These are phyloP conservation scores for Orius laevigatus DNA, from an alignment of 1,140 invertebrate genomes.

Conservation along the genomic window DNA sequence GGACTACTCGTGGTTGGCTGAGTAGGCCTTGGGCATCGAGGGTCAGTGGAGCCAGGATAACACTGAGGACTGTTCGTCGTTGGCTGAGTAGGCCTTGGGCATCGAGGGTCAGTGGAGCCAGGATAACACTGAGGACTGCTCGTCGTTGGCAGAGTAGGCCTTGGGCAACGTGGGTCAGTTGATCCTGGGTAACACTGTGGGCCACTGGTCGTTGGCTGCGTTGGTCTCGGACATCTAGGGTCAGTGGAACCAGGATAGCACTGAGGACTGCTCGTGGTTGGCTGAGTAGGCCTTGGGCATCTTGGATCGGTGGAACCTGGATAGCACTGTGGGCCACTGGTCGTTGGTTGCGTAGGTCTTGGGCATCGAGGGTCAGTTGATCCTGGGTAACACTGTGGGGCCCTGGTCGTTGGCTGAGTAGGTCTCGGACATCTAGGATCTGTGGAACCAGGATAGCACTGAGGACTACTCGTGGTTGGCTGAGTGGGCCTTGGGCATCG, in stretches of 20 bases:
- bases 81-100: too few species aligned
- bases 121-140: too few species aligned
- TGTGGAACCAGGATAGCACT: slow-evolving; percentile 22
- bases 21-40: too few species aligned
- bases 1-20: slow-evolving; percentile 14
- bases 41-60: too few species aligned
- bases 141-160: too few species aligned
- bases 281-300: slow-evolving; percentile 23
- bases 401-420: slow-evolving; percentile 23
- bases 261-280: too few species aligned
- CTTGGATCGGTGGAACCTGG: slow-evolving; percentile 30
- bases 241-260: too few species aligned
- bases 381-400: slow-evolving; percentile 24
- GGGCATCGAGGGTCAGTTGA: too few species aligned
- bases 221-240: too few species aligned
- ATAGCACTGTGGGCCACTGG: slow-evolving; percentile 22
- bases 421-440: slow-evolving; percentile 19
- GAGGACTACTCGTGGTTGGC: slow-evolving; percentile 19
- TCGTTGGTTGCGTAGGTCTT: slow-evolving; percentile 23
- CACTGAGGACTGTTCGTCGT: too few species aligned
- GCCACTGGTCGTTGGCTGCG: slow-evolving; percentile 19
- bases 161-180: too few species aligned
- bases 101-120: too few species aligned
- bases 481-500: slow-evolving; percentile 23
- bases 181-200: slow-evolving; percentile 24